Base-by-base conservation (phyloP, 2,888 invertebrate genomes). In the Rhimphoctona megacephalus region DNA sequence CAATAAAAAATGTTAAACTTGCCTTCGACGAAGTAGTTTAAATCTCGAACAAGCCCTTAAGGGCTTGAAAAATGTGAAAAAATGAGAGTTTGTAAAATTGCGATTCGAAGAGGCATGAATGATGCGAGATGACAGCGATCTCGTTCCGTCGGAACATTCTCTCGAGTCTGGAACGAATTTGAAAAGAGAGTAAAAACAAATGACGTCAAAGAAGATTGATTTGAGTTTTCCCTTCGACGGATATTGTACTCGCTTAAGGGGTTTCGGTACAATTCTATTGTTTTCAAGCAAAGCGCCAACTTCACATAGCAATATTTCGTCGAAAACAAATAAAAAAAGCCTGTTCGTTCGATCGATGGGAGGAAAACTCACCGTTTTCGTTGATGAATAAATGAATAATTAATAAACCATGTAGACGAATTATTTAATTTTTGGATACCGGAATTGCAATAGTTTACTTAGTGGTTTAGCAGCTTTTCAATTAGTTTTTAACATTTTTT, bases 111-210 rank as follows among this genome's bases (percentile, higher is more conserved):
- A 57, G 54, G 2, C 39, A 22, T 2, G 25, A n/a, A 33, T 8
- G 8, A 52, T 9, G 14, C 22, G 78, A 57, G 30, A 57, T 70
- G 64, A 72, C 80, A 72, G 80, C 17, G 19, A 14, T 22, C 52
- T 3, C 52, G 11, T 1, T 0, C 80, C 80, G 80, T 81, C 80
- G 80, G 80, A 72, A 72, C 64, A 49, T 36, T 54, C 33, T 22
- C 11, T 14, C n/a, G 36, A 22, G n/a, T 19, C 43, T 57, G 22
- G 9, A 46, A 54, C 14, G 25, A 43, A 69, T 49, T 78, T 69
- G 30, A 17, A 66, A 77, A 49, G 67, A 69, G 19, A 39, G 25
- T 4, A 39, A 25, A 52, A 52, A 49, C 25, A 8, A 30, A 7
- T 25, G 8, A 1, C 39, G 25, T 19, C 8, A 33, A 30, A 30